phyloP scores from a whole-genome alignment of 2,113 vertebrate species.

The Tachuris rubrigastra region DNA sequence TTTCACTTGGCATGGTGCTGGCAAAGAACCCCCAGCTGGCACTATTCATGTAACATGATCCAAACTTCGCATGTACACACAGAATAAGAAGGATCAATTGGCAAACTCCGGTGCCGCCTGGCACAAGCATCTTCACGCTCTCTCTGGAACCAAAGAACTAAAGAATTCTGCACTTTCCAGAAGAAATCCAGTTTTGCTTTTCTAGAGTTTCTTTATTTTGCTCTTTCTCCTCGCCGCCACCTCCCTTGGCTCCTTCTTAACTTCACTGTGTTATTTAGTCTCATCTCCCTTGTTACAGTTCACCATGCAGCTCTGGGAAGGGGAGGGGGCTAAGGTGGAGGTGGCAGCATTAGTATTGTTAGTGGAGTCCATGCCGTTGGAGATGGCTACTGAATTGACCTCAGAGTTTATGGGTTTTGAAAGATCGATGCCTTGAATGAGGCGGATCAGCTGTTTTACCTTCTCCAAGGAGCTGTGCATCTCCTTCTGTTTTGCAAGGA shows the following conservation, averaged over 20 bases:
- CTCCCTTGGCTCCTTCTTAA: constrained; percentile 67
- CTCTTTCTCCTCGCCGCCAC: constrained; percentile 68
- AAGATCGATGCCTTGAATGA: constrained; percentile 95
- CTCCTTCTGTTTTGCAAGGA: constrained; percentile 95
- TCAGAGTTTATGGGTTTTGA: constrained; percentile 87
- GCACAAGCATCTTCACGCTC: constrained; percentile 87
- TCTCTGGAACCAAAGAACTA: constrained; percentile 84
- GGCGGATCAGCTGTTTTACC: constrained; percentile 93
- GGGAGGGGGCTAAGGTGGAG: constrained; percentile 73
- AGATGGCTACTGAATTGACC: constrained; percentile 77
- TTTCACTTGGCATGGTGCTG: constrained; percentile 95
- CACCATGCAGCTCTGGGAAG: constrained; percentile 81
- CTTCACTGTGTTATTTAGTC: constrained; percentile 86
- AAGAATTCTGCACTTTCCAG: constrained; percentile 82
- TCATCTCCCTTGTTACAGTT: constrained; percentile 84
- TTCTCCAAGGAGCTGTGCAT: constrained; percentile 97
- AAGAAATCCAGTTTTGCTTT: constrained; percentile 79
- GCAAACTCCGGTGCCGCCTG: constrained; percentile 94
- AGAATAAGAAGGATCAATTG: constrained; percentile 93
- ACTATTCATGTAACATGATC: constrained; percentile 95
- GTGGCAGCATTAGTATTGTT: constrained; percentile 74
- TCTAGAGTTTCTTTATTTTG: constrained; percentile 73
- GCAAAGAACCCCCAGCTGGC: constrained; percentile 87
- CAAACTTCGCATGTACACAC: constrained; percentile 92
- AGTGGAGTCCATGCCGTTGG: constrained; percentile 81